A percentile compares a stretch with the other conserved stretches of the same genome.
Evolutionary conservation across 1,140 invertebrate genomes (phyloP).

Genomic region (Eupeodes corollae): DNA sequence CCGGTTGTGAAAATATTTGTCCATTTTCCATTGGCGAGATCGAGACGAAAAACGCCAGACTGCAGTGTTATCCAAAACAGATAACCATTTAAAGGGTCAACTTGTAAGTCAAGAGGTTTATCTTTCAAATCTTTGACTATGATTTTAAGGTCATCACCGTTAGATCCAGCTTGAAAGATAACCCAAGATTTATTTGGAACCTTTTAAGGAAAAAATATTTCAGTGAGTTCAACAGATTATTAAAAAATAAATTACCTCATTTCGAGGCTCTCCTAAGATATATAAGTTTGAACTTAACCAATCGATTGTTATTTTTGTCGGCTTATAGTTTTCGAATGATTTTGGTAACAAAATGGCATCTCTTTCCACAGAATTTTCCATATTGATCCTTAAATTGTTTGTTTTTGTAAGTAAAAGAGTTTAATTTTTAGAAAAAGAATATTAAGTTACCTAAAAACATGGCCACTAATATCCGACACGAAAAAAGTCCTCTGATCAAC

Average conservation of each 20-base stretch:
- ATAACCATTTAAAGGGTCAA: conserved; percentile 87
- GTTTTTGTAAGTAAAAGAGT: no score
- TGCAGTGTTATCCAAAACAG: conserved; percentile 64
- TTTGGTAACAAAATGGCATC: no score
- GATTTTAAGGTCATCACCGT: background rate
- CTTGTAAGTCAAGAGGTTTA: conserved; percentile 64
- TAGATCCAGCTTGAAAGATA: conserved; percentile 7
- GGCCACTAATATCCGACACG: no score
- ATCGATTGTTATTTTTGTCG: no score
- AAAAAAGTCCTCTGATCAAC: no score
- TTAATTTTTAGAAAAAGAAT: no score
- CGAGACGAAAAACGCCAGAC: conserved; percentile 60
- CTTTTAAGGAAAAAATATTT: conserved; percentile 5
- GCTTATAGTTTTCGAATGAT: no score
- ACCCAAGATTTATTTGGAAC: conserved; percentile 1
- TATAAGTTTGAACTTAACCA: no score
- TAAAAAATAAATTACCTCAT: background rate
- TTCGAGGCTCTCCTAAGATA: no score
- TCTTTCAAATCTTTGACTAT: background rate
- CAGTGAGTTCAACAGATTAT: background rate
- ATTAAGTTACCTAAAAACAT: no score
- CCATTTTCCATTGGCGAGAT: conserved; percentile 55
- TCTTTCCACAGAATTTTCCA: no score
- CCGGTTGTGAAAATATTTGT: conserved; percentile 49
- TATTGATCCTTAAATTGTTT: no score